Conservation (phyloP, 1,140 invertebrate species). For the Drosophila asahinai region DNA sequence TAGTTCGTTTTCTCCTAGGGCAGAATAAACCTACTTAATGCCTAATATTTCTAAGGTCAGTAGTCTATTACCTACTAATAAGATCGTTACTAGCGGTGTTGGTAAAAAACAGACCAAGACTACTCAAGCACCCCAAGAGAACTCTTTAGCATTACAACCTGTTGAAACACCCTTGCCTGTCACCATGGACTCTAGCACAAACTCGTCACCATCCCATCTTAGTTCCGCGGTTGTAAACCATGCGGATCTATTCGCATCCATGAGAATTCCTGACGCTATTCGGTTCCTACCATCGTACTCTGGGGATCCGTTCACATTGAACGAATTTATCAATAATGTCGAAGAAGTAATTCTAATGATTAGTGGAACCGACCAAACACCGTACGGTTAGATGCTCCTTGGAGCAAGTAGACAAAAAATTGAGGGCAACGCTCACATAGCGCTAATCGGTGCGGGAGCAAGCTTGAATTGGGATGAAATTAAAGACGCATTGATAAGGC, state of each 20-base stretch:
- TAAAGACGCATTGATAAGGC: neutral
- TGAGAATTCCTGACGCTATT: too few relatives aligned
- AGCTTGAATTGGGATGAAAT: neutral
- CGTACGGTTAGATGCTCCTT: neutral
- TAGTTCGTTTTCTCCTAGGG: too few relatives aligned
- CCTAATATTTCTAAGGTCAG: neutral
- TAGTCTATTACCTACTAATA: neutral
- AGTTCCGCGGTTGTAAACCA: neutral
- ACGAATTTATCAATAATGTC: too few relatives aligned
- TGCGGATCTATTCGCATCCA: too few relatives aligned
- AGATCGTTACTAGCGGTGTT: neutral
- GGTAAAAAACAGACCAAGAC: neutral
- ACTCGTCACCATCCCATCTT: conserved; percentile 1
- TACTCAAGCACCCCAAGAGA: neutral
- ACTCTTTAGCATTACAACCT: neutral
- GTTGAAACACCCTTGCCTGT: neutral
- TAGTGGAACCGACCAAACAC: neutral
- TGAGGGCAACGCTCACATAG: neutral
- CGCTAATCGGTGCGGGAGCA: neutral
- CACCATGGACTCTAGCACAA: neutral
- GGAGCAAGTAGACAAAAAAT: neutral
- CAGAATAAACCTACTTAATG: neutral
- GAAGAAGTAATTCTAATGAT: too few relatives aligned
- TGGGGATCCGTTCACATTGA: too few relatives aligned
- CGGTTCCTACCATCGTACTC: too few relatives aligned